These are phyloP conservation scores for Pomacea maculata DNA, from an alignment of 1,140 invertebrate genomes.

Conservation along the genomic window DNA sequence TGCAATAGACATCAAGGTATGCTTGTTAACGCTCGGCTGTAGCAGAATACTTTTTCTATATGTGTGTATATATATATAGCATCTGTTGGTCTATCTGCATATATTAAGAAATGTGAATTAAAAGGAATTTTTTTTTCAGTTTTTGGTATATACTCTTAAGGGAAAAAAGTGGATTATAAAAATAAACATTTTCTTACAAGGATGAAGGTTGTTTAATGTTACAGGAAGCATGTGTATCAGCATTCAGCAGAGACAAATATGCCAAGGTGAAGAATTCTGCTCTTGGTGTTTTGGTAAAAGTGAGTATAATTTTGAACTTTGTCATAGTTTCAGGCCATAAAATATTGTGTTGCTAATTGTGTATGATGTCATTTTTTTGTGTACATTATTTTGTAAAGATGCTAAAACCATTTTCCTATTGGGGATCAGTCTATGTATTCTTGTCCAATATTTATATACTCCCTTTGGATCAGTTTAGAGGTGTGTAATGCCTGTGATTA, in stretches of 20 bases:
- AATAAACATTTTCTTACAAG: no score
- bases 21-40: not conserved
- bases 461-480: no score
- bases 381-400: no score
- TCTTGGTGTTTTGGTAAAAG: conserved; percentile 56
- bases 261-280: conserved; percentile 59
- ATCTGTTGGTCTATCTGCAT: not conserved
- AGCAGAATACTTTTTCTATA: not conserved
- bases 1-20: conserved; percentile 60
- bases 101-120: not conserved
- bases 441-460: no score
- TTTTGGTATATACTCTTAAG: no score
- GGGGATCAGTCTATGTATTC: no score
- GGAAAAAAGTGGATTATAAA: no score
- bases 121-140: not conserved
- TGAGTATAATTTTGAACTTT: conserved; percentile 26
- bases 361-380: not conserved
- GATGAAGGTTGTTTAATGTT: not conserved
- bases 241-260: conserved; percentile 55
- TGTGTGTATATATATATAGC: not conserved
- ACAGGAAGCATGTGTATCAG: conserved; percentile 53
- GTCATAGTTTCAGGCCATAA: no score
- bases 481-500: no score
- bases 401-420: no score
- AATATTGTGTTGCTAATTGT: no score